These are phyloP conservation scores for Diaprepes abbreviatus DNA, from an alignment of 2,888 invertebrate genomes.

Conservation along the genomic window DNA sequence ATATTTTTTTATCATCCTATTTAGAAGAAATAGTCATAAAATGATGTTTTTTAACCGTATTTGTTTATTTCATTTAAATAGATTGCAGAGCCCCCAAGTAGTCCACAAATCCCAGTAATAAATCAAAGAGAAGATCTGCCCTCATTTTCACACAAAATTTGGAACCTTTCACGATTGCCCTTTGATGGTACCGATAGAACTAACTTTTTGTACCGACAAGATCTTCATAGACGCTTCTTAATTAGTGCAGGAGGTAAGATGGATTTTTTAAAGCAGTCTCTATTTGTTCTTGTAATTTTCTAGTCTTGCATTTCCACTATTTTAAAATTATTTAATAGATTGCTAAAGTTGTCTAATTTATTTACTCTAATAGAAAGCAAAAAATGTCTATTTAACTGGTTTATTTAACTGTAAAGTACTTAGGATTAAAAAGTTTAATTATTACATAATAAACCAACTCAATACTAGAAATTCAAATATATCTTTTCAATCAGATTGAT, in stretches of 20 bases:
- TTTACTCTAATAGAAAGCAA: not conserved
- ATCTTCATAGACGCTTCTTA: slow-evolving; percentile 63
- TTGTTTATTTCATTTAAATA: not conserved
- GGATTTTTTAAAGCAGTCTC: no score
- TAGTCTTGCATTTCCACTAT: no score
- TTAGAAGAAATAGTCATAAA: no score
- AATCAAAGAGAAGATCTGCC: slow-evolving; percentile 55
- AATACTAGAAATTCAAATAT: not conserved
- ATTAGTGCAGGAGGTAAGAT: slow-evolving; percentile 59
- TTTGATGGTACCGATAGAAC: slow-evolving; percentile 63
- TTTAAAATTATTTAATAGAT: no score
- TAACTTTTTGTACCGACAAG: slow-evolving; percentile 64
- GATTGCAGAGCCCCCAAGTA: not conserved
- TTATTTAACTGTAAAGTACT: slow-evolving; percentile 6
- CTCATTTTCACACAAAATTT: slow-evolving; percentile 62
- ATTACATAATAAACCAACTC: slow-evolving; percentile 8
- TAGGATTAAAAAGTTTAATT: not conserved
- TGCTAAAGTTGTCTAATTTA: not conserved
- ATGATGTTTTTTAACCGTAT: no score
- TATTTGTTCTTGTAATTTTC: no score
- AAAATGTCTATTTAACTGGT: not conserved
- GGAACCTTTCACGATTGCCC: slow-evolving; percentile 64
- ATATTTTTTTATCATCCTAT: no score
- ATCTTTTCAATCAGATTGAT: slow-evolving; percentile 12
- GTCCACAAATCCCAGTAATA: not conserved